A percentile compares a stretch with the other conserved stretches of the same genome.
phyloP scores from a whole-genome alignment of 1,140 invertebrate species.

The Triops cancriformis region DNA sequence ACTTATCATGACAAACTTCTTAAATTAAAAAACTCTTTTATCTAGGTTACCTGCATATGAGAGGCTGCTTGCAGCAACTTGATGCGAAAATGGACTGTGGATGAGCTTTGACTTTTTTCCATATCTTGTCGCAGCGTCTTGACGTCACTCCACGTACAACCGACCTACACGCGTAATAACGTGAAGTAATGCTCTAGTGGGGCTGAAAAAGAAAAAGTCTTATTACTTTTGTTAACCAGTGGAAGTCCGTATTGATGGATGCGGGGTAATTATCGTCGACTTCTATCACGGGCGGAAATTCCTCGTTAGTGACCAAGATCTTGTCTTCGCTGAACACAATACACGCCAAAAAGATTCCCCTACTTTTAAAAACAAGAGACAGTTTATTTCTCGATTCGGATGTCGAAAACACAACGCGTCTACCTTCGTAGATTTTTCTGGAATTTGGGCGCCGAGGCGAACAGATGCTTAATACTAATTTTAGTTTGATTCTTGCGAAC shows the following conservation, averaged over 20 bases:
- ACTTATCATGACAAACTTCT: background rate
- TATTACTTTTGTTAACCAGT: constrained; percentile 84
- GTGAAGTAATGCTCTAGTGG: background rate
- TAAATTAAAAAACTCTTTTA: constrained; percentile 15
- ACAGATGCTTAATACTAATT: constrained; percentile 86
- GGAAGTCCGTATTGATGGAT: constrained; percentile 82
- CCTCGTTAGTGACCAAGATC: constrained; percentile 89
- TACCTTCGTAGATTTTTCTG: constrained; percentile 82
- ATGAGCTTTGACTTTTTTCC: constrained; percentile 83
- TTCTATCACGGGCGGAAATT: constrained; percentile 90
- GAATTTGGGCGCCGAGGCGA: constrained; percentile 88
- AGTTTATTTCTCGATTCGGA: background rate
- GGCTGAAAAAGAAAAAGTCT: background rate
- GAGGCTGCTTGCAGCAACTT: constrained; percentile 82
- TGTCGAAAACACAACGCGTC: background rate
- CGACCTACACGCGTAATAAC: constrained; percentile 47
- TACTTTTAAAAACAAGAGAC: constrained; percentile 34
- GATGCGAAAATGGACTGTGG: constrained; percentile 76
- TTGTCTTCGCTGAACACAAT: constrained; percentile 90
- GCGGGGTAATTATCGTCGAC: constrained; percentile 91
- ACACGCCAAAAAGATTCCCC: constrained; percentile 85
- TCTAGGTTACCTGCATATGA: constrained; percentile 75
- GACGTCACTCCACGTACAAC: constrained; percentile 92
- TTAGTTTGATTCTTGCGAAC: constrained; percentile 65
- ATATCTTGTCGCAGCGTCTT: constrained; percentile 80